A percentile compares a stretch with the other conserved stretches of the same genome.
These are phyloP conservation scores for Asteroscopus sphinx DNA, from an alignment of 2,888 invertebrate species.

Conservation along the genomic window DNA sequence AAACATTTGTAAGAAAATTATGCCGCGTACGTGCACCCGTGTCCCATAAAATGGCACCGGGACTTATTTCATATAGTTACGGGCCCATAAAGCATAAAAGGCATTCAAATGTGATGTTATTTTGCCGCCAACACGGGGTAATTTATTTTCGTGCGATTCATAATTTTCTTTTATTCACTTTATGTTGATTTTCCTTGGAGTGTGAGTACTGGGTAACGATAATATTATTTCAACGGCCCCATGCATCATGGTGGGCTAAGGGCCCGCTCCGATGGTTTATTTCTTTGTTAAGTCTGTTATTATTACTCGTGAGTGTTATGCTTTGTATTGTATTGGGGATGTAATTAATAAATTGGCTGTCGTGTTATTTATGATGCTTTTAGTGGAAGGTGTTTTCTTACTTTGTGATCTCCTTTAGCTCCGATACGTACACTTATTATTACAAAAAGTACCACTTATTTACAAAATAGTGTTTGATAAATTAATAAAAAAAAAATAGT, in stretches of 20 bases:
- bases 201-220: slow-evolving; percentile 88
- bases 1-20: slow-evolving; percentile 83
- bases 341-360: slow-evolving; percentile 52
- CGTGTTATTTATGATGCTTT: slow-evolving; percentile 11
- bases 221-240: slow-evolving; percentile 89
- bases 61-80: slow-evolving; percentile 89
- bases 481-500: too few species aligned
- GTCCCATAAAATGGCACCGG: slow-evolving; percentile 84
- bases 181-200: slow-evolving; percentile 89
- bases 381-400: too few species aligned
- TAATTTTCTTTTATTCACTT: slow-evolving; percentile 90
- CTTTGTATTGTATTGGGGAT: slow-evolving; percentile 49
- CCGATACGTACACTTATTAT: too few species aligned
- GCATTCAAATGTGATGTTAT: slow-evolving; percentile 90
- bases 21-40: slow-evolving; percentile 84
- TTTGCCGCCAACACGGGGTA: slow-evolving; percentile 89
- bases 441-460: too few species aligned
- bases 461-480: too few species aligned
- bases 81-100: slow-evolving; percentile 89
- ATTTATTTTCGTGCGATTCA: slow-evolving; percentile 89
- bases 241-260: slow-evolving; percentile 78
- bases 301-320: slow-evolving; percentile 64
- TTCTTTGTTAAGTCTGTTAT: slow-evolving; percentile 82
- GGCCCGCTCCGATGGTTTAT: slow-evolving; percentile 75
- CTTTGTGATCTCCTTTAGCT: neutral